Evolutionary conservation across 2,888 invertebrate species (phyloP), one percentile per base, ranked within the genome.

Genomic region (Clistopyga incitator): DNA sequence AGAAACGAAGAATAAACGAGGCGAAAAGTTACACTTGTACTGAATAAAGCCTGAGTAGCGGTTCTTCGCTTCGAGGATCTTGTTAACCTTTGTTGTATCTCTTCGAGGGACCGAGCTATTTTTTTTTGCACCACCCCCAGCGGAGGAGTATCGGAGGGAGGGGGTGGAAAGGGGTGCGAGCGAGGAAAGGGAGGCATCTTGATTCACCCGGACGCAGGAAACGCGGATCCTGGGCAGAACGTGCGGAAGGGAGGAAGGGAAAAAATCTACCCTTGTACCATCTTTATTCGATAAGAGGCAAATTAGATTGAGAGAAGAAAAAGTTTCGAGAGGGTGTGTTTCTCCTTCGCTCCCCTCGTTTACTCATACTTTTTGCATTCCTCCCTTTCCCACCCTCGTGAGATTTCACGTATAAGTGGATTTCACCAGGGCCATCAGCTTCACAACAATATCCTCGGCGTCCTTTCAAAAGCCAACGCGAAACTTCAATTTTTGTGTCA

Each of bases 251-350:
- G n/a, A n/a, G n/a, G n/a, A n/a, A n/a, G n/a, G n/a, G n/a, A 56
- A 38, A 79, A 75, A 59, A 67, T 11, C 42, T 29, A 59, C 65
- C 80, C 71, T 18, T 23, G 34, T 79, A 42, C 34, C 45, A 79
- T 74, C 67, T 74, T 74, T 67, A 75, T 70, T 81, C 80, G 83
- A 86, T 84, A 84, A 85, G 76, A 84, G 79, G 80, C 82, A 84
- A 86, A 87, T 87, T 85, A 82, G 67, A 85, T 85, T 75, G 71
- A 65, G 81, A 52, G 77, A 78, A 61, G 82, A 78, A 72, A 82
- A 86, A 86, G 77, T 86, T 81, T 84, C 64, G 56, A 56, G 20
- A 56, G 74, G 72, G 45, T n/a, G 42, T 2, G n/a, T 42, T 25
- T 65, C 42, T 65, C 50, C 50, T n/a, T 45, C 56, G 23, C 11